phyloP scores from a whole-genome alignment of 1,140 invertebrate species.

The Ylistrum balloti region DNA sequence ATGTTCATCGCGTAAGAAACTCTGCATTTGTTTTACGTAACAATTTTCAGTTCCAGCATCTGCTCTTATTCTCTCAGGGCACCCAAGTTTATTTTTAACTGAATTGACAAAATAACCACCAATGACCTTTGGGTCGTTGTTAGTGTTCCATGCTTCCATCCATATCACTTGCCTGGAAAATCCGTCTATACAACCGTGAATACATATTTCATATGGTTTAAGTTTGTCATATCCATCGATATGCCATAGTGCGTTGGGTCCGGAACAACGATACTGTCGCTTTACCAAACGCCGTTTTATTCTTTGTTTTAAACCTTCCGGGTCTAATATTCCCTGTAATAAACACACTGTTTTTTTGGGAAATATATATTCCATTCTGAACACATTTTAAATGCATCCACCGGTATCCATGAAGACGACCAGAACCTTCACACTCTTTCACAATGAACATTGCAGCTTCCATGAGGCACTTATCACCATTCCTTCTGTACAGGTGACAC shows the following conservation, averaged over 20 bases:
- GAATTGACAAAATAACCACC: constrained; percentile 51
- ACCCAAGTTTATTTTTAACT: constrained; percentile 21
- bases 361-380: neutral
- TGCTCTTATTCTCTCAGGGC: constrained; percentile 47
- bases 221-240: constrained; percentile 62
- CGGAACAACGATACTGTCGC: constrained; percentile 39
- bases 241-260: constrained; percentile 54
- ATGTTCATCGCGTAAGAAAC: constrained; percentile 28
- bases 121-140: constrained; percentile 63
- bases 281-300: neutral
- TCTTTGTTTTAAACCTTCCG: constrained; percentile 13
- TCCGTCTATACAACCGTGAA: constrained; percentile 60
- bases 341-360: neutral
- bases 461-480: constrained; percentile 47
- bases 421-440: constrained; percentile 31
- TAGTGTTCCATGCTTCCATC: constrained; percentile 52
- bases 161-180: constrained; percentile 59
- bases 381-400: neutral
- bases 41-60: neutral
- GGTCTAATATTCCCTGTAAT: constrained; percentile 20
- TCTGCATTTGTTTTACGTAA: too few species aligned
- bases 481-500: constrained; percentile 48
- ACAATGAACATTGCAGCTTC: constrained; percentile 54
- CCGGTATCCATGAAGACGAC: neutral
- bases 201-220: constrained; percentile 56